Evolutionary conservation across 2,888 invertebrate species (phyloP).

Genomic region (Frankliniella fusca): DNA sequence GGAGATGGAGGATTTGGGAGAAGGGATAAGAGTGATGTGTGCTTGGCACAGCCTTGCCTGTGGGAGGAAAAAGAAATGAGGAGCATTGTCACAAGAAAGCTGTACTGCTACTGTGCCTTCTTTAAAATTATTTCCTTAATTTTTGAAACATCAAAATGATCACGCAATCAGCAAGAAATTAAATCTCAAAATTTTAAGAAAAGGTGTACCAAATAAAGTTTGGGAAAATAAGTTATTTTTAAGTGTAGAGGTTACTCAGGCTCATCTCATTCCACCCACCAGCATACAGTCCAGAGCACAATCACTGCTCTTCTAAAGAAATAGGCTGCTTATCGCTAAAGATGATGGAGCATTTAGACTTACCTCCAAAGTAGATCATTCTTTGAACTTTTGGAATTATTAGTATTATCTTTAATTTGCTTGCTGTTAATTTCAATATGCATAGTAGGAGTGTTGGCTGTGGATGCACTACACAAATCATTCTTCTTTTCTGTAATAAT

Average conservation of each 20-base stretch:
- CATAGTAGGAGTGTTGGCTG: not conserved
- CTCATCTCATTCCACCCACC: slow-evolving; percentile 14
- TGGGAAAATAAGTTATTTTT: not conserved
- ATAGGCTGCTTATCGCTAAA: not conserved
- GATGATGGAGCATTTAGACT: not conserved
- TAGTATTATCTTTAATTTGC: not conserved
- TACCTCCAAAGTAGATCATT: slow-evolving; percentile 6
- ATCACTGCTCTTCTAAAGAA: not conserved
- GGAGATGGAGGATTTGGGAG: not conserved
- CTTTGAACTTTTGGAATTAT: not conserved
- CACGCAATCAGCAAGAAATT: too few relatives aligned
- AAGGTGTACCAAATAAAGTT: too few relatives aligned
- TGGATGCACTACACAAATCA: not conserved
- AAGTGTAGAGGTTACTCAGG: not conserved
- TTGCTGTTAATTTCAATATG: not conserved
- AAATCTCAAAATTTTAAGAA: too few relatives aligned
- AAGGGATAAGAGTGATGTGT: not conserved
- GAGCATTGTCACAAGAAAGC: not conserved
- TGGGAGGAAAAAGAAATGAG: slow-evolving; percentile 21
- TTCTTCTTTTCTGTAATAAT: not conserved
- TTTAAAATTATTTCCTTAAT: too few relatives aligned
- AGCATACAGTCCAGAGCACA: not conserved
- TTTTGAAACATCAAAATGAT: too few relatives aligned
- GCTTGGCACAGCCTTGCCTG: slow-evolving; percentile 15
- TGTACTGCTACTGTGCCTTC: not conserved